Evolutionary conservation across 2,888 invertebrate genomes (phyloP), one percentile per base, ranked within the genome.

Genomic region (Drosophila recens): DNA sequence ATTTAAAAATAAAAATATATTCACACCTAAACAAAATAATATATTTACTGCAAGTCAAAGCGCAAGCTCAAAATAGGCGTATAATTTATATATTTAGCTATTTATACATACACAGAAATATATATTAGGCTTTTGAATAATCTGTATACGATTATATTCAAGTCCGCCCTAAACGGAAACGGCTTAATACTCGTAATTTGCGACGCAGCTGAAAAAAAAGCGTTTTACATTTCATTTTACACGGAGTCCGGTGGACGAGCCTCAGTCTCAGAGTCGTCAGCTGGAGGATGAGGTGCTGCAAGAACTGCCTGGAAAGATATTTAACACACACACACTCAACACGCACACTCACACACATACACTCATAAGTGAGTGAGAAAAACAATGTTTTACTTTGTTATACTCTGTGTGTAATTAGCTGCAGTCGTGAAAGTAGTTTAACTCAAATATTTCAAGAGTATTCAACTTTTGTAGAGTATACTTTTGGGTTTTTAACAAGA

Each of bases 151-250:
- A 63, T 73, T 63, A 74, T 78, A 78, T 78, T 75, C 63, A 79
- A 68, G 80, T 72, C 67, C 77, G 79, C 79, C 76, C 72, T 73
- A 69, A 83, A 80, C 83, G 88, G 83, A 87, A 83, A 85, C 58
- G 87, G 71, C 48, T n/a, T 63, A 83, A 87, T 88, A 38, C 38
- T 38, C 38, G 38, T 38, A 82, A 83, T 85, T 85, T 83, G 74
- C 80, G 80, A 82, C 82, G 72, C 70, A 74, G 58, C 72, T 71
- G 45, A 65, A 58, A 64, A 27, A 23, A 23, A 27, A 62, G 34
- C 54, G 57, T 56, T 79, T 73, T 70, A 67, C 70, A 63, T 8
- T 30, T 30, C 23, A 23, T 66, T 75, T 79, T 79, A 77, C 79
- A 79, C 75, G 58, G 42, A 65, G 36, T 62, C 34, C 52, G 52